Evolutionary conservation across 1,140 invertebrate species (phyloP).

Genomic region (Papilio polyxenes): DNA sequence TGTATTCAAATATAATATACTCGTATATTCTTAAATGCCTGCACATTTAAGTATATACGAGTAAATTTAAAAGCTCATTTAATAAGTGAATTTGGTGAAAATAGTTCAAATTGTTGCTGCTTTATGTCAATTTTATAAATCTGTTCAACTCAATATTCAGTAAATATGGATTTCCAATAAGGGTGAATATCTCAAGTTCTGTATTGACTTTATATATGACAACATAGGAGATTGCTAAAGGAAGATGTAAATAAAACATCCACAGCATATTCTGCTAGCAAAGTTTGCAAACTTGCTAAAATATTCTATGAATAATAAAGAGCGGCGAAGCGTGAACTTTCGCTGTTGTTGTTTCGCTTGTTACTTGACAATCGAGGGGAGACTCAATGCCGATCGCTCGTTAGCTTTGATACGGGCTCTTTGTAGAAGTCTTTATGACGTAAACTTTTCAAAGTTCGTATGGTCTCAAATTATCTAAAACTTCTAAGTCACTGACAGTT

Average conservation of each 20-base stretch:
- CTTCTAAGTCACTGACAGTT: neutral
- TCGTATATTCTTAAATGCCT: too few relatives aligned
- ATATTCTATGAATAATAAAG: constrained; percentile 36
- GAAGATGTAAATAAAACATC: neutral
- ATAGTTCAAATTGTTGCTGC: too few relatives aligned
- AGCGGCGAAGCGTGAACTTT: neutral
- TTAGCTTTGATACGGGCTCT: constrained; percentile 8
- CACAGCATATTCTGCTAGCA: neutral
- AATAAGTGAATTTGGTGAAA: too few relatives aligned
- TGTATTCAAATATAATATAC: neutral
- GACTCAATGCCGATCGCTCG: constrained; percentile 20
- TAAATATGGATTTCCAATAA: neutral
- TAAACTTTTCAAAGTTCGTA: neutral
- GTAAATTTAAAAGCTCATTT: too few relatives aligned
- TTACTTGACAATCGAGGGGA: constrained; percentile 16
- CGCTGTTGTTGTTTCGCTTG: neutral
- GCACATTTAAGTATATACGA: too few relatives aligned
- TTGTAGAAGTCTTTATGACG: neutral
- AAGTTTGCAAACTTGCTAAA: constrained; percentile 22
- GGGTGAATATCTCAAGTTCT: neutral
- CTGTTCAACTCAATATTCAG: neutral
- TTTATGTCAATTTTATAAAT: neutral
- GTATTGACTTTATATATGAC: neutral
- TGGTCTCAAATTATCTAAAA: neutral
- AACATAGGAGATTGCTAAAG: neutral